Evolutionary conservation across 2,797 vertebrate species (phyloP).

Genomic region (Tragopan temminckii): DNA sequence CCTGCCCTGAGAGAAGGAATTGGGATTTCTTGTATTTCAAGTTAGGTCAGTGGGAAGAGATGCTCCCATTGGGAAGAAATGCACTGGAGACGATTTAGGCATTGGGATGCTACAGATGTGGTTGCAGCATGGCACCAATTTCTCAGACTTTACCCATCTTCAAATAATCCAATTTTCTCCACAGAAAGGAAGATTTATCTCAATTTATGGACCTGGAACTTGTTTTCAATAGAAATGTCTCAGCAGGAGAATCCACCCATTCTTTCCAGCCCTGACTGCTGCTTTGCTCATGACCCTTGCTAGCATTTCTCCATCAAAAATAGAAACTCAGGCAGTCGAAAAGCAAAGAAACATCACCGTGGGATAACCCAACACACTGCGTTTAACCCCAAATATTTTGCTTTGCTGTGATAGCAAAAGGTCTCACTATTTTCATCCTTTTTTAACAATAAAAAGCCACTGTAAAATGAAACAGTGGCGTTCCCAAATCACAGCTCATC

Average conservation of each 20-base stretch:
- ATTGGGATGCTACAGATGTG: neutral
- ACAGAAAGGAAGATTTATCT: neutral
- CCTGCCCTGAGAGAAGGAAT: neutral
- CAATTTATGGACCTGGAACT: neutral
- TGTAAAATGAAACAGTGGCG: rapidly evolving
- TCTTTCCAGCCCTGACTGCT: neutral
- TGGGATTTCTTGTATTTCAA: neutral
- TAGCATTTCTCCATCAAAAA: neutral
- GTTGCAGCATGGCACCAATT: neutral
- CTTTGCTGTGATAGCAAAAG: rapidly evolving
- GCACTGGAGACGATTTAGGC: neutral
- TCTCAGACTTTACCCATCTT: neutral
- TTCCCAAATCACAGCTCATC: neutral
- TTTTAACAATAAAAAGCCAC: neutral
- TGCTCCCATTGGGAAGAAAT: neutral
- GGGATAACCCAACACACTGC: rapidly evolving
- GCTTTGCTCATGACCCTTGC: neutral
- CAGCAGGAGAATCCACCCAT: neutral
- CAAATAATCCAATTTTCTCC: neutral
- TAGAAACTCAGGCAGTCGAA: neutral
- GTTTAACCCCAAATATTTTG: neutral
- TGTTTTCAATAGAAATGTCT: neutral
- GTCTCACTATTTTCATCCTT: neutral
- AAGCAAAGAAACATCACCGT: neutral
- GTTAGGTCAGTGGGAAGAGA: neutral